Conservation (phyloP, 2,888 invertebrate genomes). For the Pollenia griseotomentosa region DNA sequence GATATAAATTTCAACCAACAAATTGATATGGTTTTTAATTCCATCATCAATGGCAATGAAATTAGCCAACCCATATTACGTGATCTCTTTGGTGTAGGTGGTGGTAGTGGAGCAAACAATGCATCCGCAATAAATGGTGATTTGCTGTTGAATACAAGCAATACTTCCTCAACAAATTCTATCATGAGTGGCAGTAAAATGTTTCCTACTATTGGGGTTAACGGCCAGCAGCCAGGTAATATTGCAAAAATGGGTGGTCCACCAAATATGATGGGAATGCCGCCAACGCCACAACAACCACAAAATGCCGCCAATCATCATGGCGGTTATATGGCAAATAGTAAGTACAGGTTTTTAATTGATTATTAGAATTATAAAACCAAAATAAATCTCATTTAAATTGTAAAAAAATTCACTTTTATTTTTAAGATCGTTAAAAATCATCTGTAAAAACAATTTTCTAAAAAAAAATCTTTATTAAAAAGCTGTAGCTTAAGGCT, state of each 20-base stretch:
- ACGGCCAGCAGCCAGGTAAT: conserved; percentile 44
- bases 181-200: conserved; percentile 73
- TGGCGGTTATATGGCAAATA: conserved; percentile 77
- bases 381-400: no score
- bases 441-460: no score
- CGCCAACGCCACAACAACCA: conserved; percentile 69
- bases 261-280: conserved; percentile 67
- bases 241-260: conserved; percentile 61
- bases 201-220: conserved; percentile 71
- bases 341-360: conserved; percentile 73
- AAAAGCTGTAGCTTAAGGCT: no score
- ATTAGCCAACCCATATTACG: conserved; percentile 83
- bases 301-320: conserved; percentile 54
- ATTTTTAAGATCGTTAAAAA: no score
- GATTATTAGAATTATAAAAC: no score
- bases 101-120: conserved; percentile 76
- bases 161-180: conserved; percentile 65
- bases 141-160: conserved; percentile 63
- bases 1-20: conserved; percentile 83
- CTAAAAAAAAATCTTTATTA: no score
- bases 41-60: conserved; percentile 83
- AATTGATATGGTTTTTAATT: conserved; percentile 84
- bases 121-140: conserved; percentile 76
- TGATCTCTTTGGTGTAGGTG: conserved; percentile 83
- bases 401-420: no score